phyloP scores from a whole-genome alignment of 1,140 invertebrate genomes.

The Holotrichia oblita region DNA sequence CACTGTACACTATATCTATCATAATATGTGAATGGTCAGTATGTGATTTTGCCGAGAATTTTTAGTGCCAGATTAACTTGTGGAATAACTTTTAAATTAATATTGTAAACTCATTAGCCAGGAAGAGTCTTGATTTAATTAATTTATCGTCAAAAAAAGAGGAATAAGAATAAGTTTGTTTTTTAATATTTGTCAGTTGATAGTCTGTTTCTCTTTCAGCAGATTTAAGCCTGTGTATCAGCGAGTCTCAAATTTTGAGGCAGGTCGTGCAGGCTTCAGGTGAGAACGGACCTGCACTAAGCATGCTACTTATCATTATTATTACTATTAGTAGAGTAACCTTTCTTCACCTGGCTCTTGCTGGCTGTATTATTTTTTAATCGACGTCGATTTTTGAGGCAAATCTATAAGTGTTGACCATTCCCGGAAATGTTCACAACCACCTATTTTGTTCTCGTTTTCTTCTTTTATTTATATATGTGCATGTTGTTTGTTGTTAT shows the following conservation, averaged over 20 bases:
- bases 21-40: constrained; percentile 37
- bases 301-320: constrained; percentile 42
- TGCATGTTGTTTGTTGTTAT: constrained; percentile 1
- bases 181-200: constrained; percentile 26
- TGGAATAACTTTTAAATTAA: background rate
- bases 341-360: constrained; percentile 39
- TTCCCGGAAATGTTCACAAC: background rate
- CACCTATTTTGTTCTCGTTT: background rate
- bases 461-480: background rate
- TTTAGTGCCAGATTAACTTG: background rate
- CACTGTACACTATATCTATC: background rate
- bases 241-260: constrained; percentile 70
- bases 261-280: constrained; percentile 68
- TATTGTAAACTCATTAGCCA: constrained; percentile 29
- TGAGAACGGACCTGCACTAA: constrained; percentile 57
- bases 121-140: constrained; percentile 40
- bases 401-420: constrained; percentile 35
- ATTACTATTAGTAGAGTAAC: constrained; percentile 38
- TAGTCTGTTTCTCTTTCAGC: constrained; percentile 67
- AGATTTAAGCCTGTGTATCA: constrained; percentile 70
- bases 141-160: background rate
- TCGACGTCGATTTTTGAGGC: constrained; percentile 4
- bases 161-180: background rate
- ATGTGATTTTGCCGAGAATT: constrained; percentile 42
- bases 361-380: constrained; percentile 27